Percentiles rank a stretch among this genome's conserved stretches.
Conservation (phyloP, 2,888 invertebrate genomes). For the Hemicrepidius hirtus region DNA sequence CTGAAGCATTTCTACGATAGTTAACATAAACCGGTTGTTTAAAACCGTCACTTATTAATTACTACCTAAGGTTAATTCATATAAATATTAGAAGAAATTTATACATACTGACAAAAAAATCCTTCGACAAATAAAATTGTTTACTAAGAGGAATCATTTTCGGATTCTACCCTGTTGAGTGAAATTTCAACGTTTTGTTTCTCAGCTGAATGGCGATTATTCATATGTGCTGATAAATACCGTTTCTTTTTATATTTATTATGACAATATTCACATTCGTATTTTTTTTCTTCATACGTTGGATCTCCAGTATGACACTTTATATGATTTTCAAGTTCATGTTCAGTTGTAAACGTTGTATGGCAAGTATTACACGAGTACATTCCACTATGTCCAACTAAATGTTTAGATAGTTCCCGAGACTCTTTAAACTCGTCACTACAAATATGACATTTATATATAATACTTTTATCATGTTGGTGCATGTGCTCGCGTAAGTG, state of each 20-base stretch:
- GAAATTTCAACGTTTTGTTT: conserved; percentile 33
- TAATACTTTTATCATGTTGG: conserved; percentile 50
- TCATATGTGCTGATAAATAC: conserved; percentile 49
- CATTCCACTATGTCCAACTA: conserved; percentile 55
- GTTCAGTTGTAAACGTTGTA: conserved; percentile 51
- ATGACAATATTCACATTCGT: conserved; percentile 53
- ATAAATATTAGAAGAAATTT: conserved; percentile 12
- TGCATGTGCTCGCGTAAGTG: conserved; percentile 52
- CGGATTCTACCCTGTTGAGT: conserved; percentile 35
- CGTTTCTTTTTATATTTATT: conserved; percentile 52
- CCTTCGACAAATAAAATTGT: neutral
- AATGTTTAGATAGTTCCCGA: conserved; percentile 54
- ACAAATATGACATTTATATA: conserved; percentile 57
- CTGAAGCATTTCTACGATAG: too few species aligned
- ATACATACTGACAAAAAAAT: conserved; percentile 33
- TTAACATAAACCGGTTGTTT: too few species aligned
- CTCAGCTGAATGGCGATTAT: conserved; percentile 42
- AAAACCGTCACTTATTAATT: neutral
- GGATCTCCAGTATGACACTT: conserved; percentile 39
- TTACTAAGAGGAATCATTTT: conserved; percentile 40
- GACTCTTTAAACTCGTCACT: conserved; percentile 53
- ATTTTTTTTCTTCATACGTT: conserved; percentile 34
- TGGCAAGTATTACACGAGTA: conserved; percentile 53
- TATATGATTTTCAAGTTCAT: conserved; percentile 50
- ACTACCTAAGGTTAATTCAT: neutral